Evolutionary conservation across 2,888 invertebrate species (phyloP).

Genomic region (Smittia aterrima): DNA sequence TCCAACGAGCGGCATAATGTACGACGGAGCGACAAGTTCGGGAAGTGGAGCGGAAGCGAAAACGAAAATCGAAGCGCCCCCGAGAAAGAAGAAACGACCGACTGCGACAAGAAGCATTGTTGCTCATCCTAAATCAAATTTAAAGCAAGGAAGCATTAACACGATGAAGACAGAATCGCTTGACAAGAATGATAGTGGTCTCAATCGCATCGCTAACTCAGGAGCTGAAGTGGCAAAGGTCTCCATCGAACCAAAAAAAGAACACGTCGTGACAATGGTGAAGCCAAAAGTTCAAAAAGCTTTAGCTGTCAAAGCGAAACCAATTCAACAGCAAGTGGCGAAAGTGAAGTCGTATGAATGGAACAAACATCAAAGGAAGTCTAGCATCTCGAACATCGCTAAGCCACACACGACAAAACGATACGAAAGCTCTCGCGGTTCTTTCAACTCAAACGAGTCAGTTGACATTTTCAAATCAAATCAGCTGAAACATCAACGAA

Average conservation of each 20-base stretch:
- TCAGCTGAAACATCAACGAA: conserved; percentile 6
- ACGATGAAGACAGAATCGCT: neutral
- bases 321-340: neutral
- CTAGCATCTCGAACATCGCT: neutral
- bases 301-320: neutral
- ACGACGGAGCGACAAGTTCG: neutral
- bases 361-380: conserved; percentile 1
- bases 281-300: conserved; percentile 32
- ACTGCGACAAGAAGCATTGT: neutral
- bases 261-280: neutral
- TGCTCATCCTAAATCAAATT: neutral
- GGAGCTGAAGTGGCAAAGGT: conserved; percentile 4
- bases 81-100: conserved; percentile 18
- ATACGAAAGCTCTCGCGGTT: neutral
- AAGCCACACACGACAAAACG: neutral
- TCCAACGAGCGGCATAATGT: neutral
- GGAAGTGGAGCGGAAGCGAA: neutral
- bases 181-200: conserved; percentile 29
- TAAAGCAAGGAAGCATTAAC: neutral
- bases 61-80: conserved; percentile 2
- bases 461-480: conserved; percentile 32
- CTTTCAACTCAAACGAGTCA: neutral
- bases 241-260: neutral
- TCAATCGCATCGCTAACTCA: conserved; percentile 1
- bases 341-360: conserved; percentile 21